These are phyloP conservation scores for Pseudocheirus occidentalis DNA, from an alignment of 2,797 vertebrate species.

Conservation along the genomic window DNA sequence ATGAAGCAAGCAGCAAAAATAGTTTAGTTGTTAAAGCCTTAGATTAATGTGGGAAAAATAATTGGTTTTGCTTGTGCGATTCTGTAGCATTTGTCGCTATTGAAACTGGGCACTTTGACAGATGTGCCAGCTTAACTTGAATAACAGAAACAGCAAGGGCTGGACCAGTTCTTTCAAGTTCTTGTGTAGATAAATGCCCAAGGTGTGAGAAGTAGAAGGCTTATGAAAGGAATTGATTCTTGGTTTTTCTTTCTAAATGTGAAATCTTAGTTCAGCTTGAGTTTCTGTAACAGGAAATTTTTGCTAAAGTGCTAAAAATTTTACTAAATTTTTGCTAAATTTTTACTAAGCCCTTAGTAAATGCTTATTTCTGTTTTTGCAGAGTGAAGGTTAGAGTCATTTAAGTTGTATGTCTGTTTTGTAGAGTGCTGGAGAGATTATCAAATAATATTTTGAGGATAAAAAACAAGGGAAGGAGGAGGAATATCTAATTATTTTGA, in stretches of 20 bases:
- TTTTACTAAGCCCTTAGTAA: not conserved
- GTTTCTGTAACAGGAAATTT: not conserved
- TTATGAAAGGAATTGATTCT: slow-evolving; percentile 15
- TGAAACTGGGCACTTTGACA: slow-evolving; percentile 15
- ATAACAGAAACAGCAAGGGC: not conserved
- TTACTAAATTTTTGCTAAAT: not conserved
- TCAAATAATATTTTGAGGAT: slow-evolving; percentile 27
- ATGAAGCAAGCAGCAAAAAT: slow-evolving; percentile 7
- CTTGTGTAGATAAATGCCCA: not conserved
- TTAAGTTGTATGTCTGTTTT: not conserved
- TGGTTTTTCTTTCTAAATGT: not conserved
- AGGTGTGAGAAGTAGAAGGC: not conserved
- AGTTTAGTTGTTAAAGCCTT: not conserved
- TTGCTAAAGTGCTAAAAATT: too few relatives aligned
- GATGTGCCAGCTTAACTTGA: not conserved
- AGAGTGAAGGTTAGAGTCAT: not conserved
- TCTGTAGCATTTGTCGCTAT: not conserved
- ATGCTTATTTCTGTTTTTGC: not conserved
- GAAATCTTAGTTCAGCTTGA: not conserved
- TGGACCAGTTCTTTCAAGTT: not conserved
- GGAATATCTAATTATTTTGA: slow-evolving; percentile 32
- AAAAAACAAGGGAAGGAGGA: slow-evolving; percentile 14
- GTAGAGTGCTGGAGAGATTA: not conserved
- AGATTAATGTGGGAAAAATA: not conserved
- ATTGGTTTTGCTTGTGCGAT: not conserved